Base-by-base conservation (phyloP, 2,888 invertebrate genomes). In the Clepsis dumicolana region DNA sequence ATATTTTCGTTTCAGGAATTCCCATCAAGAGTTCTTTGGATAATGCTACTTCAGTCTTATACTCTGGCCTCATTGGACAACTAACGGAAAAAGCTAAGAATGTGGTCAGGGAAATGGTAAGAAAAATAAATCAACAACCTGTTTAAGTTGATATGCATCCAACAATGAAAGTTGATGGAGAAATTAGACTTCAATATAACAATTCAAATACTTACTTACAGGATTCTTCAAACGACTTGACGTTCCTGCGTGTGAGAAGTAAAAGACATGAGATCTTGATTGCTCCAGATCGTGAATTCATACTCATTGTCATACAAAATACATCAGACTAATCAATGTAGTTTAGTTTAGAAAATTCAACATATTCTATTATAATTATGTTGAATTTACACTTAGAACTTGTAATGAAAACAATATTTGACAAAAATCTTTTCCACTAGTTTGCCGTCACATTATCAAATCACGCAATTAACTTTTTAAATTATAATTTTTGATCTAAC, bases 251-350 rank as follows among this genome's bases (percentile, higher is more conserved):
- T 65, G 96, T 99, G 69, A 95, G 99, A 77, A 98, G 99, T 70
- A 98, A 98, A 91, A 98, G 99, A 86, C 98, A 99, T 85, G 99
- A 99, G 94, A 98, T 99, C 79, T 97, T 99, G 96, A 97, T 99
- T 62, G 99, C 99, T 24, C 99, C 99, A 25, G 98, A 99, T 83
- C 97, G 98, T 85, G 98, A 99, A 85, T 99, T 98, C 85, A 96
- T 98, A 85, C 94, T 99, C 50, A 98, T 98, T 84, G 98, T 98
- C 50, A 96, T 99, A 80, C 98, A 98, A 87, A 98, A 97, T 90
- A 98, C 98, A 66, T 86, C 94, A 29, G 94, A 94, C 77, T 94
- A 91, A 75, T 44, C 35, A 38, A 57, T 21, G 2, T 21, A 3
- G 10, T 18, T 7, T 18, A 44, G 10, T 41, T 4, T 41, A 16